Evolutionary conservation across 2,113 vertebrate genomes (phyloP).

Genomic region (Dissostichus mawsoni): DNA sequence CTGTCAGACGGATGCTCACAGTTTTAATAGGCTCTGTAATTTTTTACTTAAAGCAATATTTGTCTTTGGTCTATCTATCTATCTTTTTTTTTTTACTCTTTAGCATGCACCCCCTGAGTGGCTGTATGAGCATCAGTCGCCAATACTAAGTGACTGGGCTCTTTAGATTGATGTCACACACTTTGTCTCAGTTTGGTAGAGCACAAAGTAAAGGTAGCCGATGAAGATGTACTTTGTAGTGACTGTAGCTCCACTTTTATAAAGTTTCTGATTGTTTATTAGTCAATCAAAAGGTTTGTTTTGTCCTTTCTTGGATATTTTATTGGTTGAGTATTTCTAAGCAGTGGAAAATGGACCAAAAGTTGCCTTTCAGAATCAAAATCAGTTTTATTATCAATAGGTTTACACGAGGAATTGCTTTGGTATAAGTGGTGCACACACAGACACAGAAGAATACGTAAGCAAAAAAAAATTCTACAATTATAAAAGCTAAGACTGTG

Average conservation of each 20-base stretch:
- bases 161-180: slow-evolving; percentile 44
- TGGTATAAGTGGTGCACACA: too few species aligned
- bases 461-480: too few species aligned
- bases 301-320: too few species aligned
- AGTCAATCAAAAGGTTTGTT: not conserved
- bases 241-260: not conserved
- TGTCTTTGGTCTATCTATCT: slow-evolving; percentile 33
- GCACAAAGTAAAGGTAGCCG: slow-evolving; percentile 14
- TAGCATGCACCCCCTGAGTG: slow-evolving; percentile 26
- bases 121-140: slow-evolving; percentile 25
- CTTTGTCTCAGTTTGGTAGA: slow-evolving; percentile 29
- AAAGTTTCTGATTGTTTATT: not conserved
- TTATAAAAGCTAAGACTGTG: too few species aligned
- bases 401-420: too few species aligned
- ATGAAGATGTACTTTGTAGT: not conserved
- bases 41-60: slow-evolving; percentile 30
- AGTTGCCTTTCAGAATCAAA: too few species aligned
- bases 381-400: not conserved
- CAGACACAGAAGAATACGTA: too few species aligned
- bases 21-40: slow-evolving; percentile 54
- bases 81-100: slow-evolving; percentile 22
- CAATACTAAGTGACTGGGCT: slow-evolving; percentile 42
- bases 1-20: slow-evolving; percentile 52
- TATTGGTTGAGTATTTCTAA: not conserved
- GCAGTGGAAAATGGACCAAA: not conserved